phyloP scores from a whole-genome alignment of 2,797 vertebrate species.

The Arrhamphus sclerolepis region DNA sequence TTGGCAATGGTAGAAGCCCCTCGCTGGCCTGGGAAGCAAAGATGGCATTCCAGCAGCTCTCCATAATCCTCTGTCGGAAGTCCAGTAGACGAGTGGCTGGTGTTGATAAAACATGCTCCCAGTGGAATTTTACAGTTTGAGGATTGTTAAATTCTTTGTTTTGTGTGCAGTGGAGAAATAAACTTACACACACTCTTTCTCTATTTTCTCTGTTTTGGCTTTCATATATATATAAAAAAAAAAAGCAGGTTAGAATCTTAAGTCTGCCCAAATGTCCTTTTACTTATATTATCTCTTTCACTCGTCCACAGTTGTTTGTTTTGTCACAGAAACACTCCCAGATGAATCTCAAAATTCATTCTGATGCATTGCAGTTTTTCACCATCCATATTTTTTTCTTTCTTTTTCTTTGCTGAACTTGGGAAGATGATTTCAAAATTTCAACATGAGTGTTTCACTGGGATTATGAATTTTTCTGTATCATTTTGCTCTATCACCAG shows the following conservation, averaged over 20 bases:
- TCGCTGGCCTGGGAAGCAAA: conserved; percentile 70
- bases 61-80: conserved; percentile 82
- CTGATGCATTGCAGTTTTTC: conserved; percentile 34
- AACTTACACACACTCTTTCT: not conserved
- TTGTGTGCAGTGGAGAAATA: conserved; percentile 10
- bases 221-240: not conserved
- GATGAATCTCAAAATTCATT: conserved; percentile 42
- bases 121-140: conserved; percentile 76
- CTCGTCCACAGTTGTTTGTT: not conserved
- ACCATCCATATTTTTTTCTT: conserved; percentile 57
- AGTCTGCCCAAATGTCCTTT: conserved; percentile 1
- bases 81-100: conserved; percentile 78
- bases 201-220: not conserved
- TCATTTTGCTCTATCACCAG: no score
- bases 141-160: conserved; percentile 60
- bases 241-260: conserved; percentile 2
- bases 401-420: conserved; percentile 33
- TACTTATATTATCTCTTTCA: not conserved
- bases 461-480: no score
- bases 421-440: conserved; percentile 1
- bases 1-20: conserved; percentile 74
- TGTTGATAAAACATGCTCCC: conserved; percentile 80
- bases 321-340: conserved; percentile 27
- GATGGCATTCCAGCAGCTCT: conserved; percentile 79
- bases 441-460: not conserved